These are phyloP conservation scores for Campopleginae sp. DNA, from an alignment of 2,888 invertebrate species.

Conservation along the genomic window DNA sequence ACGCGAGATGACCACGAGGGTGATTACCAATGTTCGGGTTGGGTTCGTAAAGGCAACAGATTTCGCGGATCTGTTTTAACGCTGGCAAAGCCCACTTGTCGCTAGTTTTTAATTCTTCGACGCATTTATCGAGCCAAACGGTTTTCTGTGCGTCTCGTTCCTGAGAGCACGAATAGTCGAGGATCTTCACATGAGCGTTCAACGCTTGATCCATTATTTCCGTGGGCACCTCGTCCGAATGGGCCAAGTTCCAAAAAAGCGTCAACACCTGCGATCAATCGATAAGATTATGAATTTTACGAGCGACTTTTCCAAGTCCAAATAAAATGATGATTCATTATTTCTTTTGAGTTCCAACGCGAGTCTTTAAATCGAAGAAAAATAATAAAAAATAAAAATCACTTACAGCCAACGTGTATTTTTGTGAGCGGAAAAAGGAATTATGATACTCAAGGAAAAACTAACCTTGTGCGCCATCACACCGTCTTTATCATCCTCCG, in stretches of 20 bases:
- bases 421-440: not conserved
- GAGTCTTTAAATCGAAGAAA: not conserved
- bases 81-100: slow-evolving; percentile 98
- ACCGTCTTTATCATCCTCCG: slow-evolving; percentile 99
- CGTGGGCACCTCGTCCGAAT: slow-evolving; percentile 97
- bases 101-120: slow-evolving; percentile 95
- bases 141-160: slow-evolving; percentile 98
- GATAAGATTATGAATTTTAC: slow-evolving; percentile 30
- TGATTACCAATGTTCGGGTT: slow-evolving; percentile 88
- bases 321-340: slow-evolving; percentile 5
- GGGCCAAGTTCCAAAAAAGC: slow-evolving; percentile 98
- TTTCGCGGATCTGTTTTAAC: slow-evolving; percentile 97
- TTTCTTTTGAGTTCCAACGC: not conserved
- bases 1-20: slow-evolving; percentile 87
- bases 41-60: slow-evolving; percentile 97
- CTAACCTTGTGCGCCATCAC: slow-evolving; percentile 98
- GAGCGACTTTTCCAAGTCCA: not conserved
- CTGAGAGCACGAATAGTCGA: slow-evolving; percentile 99
- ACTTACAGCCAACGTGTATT: not conserved
- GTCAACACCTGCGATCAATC: slow-evolving; percentile 89
- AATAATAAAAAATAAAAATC: not conserved
- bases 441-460: slow-evolving; percentile 4
- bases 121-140: slow-evolving; percentile 97
- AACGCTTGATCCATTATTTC: slow-evolving; percentile 99
- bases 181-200: slow-evolving; percentile 97